phyloP scores from a whole-genome alignment of 2,888 invertebrate genomes.

The Neocrepidodera transversa region DNA sequence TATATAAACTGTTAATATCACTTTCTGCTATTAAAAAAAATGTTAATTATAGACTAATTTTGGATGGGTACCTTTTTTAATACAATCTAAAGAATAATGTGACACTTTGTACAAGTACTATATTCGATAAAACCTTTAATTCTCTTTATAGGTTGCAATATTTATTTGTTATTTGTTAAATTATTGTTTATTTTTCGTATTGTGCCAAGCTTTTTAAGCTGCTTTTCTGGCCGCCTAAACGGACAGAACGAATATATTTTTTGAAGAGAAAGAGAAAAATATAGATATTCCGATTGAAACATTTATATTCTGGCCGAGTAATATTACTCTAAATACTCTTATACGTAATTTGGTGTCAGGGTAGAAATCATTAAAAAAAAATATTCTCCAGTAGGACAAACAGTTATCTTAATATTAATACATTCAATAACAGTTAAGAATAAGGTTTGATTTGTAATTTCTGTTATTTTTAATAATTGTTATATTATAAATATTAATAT shows the following conservation, averaged over 20 bases:
- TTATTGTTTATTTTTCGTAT: slow-evolving; percentile 46
- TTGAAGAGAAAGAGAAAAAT: slow-evolving; percentile 35
- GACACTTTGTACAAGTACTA: neutral
- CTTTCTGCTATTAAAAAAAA: too few relatives aligned
- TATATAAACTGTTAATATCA: too few relatives aligned
- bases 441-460: neutral
- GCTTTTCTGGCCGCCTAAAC: slow-evolving; percentile 45
- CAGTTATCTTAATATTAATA: slow-evolving; percentile 8
- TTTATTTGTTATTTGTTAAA: slow-evolving; percentile 31
- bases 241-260: slow-evolving; percentile 49
- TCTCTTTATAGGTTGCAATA: slow-evolving; percentile 25
- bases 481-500: too few relatives aligned
- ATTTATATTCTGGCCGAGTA: slow-evolving; percentile 62
- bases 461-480: neutral
- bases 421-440: slow-evolving; percentile 15
- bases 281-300: too few relatives aligned
- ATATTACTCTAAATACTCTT: slow-evolving; percentile 72
- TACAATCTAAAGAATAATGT: neutral
- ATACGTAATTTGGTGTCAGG: slow-evolving; percentile 91
- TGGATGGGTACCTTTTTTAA: slow-evolving; percentile 1
- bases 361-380: slow-evolving; percentile 65
- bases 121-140: slow-evolving; percentile 2
- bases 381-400: slow-evolving; percentile 54
- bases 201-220: slow-evolving; percentile 51
- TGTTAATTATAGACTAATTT: neutral